Evolutionary conservation across 2,888 invertebrate genomes (phyloP).

Genomic region (Rhamnusium bicolor): DNA sequence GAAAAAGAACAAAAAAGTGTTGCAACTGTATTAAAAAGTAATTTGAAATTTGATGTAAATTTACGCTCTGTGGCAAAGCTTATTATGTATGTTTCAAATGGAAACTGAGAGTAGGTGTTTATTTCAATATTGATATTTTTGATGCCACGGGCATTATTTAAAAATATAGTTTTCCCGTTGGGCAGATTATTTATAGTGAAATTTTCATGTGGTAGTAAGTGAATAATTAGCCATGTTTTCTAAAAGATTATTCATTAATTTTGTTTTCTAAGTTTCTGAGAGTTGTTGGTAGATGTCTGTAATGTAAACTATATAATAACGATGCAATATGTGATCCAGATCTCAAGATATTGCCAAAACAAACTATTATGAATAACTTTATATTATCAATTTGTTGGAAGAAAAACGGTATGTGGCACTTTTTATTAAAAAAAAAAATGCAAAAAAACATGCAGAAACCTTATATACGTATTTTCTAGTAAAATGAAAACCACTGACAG

Average conservation of each 20-base stretch:
- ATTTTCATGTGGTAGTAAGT: too few species aligned
- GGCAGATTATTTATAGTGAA: too few species aligned
- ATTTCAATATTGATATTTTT: background rate
- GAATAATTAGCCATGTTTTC: too few species aligned
- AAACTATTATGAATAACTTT: background rate
- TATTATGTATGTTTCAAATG: background rate
- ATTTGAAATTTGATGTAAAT: background rate
- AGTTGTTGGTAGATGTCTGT: background rate
- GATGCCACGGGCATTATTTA: too few species aligned
- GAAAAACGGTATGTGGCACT: background rate
- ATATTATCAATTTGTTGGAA: background rate
- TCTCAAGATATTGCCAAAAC: background rate
- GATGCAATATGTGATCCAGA: background rate
- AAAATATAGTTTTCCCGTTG: too few species aligned
- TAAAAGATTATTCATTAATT: too few species aligned
- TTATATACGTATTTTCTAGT: background rate
- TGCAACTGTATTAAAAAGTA: conserved; percentile 9
- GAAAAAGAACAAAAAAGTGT: background rate
- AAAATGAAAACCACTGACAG: too few species aligned
- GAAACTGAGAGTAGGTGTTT: background rate
- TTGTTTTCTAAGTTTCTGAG: background rate
- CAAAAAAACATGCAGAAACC: background rate
- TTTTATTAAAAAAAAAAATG: too few species aligned
- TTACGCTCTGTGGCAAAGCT: background rate
- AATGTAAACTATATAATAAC: background rate